These are phyloP conservation scores for Centropus bengalensis DNA, from an alignment of 2,113 vertebrate species.

Conservation along the genomic window DNA sequence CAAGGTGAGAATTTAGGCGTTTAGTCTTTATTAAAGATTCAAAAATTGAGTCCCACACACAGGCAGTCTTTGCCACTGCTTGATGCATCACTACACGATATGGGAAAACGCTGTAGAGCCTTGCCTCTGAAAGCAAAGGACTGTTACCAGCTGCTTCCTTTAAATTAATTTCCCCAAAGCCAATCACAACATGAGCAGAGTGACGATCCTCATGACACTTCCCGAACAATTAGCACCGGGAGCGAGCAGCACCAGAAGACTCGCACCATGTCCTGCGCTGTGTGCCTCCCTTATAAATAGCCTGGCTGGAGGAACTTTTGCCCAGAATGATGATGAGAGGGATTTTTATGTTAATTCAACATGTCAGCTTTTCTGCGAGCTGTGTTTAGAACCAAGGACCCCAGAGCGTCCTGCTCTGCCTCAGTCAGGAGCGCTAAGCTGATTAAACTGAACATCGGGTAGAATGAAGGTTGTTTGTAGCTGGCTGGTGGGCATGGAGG, in stretches of 20 bases:
- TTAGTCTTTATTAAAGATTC: background rate
- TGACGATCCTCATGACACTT: background rate
- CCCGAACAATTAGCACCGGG: slow-evolving; percentile 26
- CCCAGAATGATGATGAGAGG: slow-evolving; percentile 38
- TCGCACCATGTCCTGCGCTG: background rate
- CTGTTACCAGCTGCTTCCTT: slow-evolving; percentile 61
- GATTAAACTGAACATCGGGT: background rate
- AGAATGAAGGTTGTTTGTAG: background rate
- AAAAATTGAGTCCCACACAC: background rate
- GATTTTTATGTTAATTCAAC: slow-evolving; percentile 66
- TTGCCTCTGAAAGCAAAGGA: background rate
- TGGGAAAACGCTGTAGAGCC: background rate
- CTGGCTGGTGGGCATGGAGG: background rate
- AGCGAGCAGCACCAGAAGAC: background rate
- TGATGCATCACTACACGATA: background rate
- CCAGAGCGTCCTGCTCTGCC: background rate
- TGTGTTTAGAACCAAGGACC: slow-evolving; percentile 50
- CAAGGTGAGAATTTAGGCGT: background rate
- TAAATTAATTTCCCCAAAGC: slow-evolving; percentile 44
- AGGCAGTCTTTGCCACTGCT: background rate
- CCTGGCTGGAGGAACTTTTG: slow-evolving; percentile 3
- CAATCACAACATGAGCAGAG: background rate
- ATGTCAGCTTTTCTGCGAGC: slow-evolving; percentile 62
- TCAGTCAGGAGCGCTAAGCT: background rate
- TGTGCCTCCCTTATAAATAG: slow-evolving; percentile 15